phyloP scores from a whole-genome alignment of 2,113 vertebrate species.

The Hydrochoerus hydrochaeris region DNA sequence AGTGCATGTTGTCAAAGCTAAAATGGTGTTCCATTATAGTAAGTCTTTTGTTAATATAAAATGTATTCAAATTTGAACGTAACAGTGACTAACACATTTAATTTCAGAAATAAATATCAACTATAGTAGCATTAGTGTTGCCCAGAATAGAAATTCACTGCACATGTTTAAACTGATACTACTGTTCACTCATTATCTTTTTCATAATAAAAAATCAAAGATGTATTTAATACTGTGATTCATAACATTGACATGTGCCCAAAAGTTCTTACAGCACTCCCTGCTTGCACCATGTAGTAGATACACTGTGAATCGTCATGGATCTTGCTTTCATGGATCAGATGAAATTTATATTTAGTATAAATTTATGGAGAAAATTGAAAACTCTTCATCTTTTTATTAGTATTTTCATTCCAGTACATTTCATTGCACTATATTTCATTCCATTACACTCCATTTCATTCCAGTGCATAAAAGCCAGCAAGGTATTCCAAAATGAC shows the following conservation, averaged over 20 bases:
- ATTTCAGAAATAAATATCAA: conserved; percentile 41
- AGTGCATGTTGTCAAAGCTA: background rate
- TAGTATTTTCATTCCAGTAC: background rate
- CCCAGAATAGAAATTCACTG: conserved; percentile 9
- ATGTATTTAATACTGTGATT: background rate
- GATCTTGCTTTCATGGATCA: background rate
- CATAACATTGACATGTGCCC: background rate
- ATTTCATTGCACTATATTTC: no score
- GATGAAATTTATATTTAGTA: background rate
- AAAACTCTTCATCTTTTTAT: background rate
- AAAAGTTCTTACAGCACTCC: background rate
- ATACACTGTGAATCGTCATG: background rate
- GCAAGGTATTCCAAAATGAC: background rate
- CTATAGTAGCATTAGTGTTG: conserved; percentile 22
- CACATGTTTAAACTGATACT: conserved; percentile 33
- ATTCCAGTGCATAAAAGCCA: background rate
- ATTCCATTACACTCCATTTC: background rate
- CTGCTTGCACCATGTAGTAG: background rate
- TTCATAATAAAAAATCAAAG: background rate
- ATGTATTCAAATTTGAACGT: conserved; percentile 29
- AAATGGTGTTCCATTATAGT: conserved; percentile 35
- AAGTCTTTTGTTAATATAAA: conserved; percentile 35
- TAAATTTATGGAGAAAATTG: background rate
- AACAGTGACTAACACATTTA: conserved; percentile 39
- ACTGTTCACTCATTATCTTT: background rate